Conservation (phyloP, 2,113 vertebrate species). For the Macrotis lagotis region DNA sequence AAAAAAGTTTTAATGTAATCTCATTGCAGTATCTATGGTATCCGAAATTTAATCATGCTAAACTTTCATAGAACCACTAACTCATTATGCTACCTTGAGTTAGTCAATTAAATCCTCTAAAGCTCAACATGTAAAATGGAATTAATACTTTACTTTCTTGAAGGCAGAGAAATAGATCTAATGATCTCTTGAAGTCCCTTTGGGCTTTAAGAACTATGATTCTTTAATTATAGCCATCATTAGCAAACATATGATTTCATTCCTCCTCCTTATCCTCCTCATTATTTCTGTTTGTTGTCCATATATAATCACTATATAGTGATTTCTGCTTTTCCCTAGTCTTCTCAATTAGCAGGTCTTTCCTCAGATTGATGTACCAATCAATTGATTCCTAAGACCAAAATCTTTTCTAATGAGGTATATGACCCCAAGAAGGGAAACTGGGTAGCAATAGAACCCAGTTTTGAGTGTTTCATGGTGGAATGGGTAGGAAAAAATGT, state of each 20-base stretch:
- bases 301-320: neutral
- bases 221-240: neutral
- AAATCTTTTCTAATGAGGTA: neutral
- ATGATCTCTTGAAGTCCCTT: neutral
- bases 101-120: neutral
- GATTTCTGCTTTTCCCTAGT: neutral
- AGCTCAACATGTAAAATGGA: neutral
- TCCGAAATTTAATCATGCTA: neutral
- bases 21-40: neutral
- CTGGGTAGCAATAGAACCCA: neutral
- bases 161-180: neutral
- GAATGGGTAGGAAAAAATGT: neutral
- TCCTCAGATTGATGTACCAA: neutral
- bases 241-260: neutral
- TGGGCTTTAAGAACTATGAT: neutral
- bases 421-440: neutral
- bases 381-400: neutral
- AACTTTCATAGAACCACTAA: neutral
- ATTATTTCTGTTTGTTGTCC: neutral
- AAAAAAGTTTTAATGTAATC: neutral
- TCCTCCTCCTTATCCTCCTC: neutral
- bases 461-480: neutral
- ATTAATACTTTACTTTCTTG: neutral
- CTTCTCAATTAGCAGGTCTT: neutral
- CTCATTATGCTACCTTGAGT: neutral